Percentiles rank a stretch among this genome's conserved stretches.
Evolutionary conservation across 2,888 invertebrate species (phyloP).

Genomic region (Lycaena phlaeas): DNA sequence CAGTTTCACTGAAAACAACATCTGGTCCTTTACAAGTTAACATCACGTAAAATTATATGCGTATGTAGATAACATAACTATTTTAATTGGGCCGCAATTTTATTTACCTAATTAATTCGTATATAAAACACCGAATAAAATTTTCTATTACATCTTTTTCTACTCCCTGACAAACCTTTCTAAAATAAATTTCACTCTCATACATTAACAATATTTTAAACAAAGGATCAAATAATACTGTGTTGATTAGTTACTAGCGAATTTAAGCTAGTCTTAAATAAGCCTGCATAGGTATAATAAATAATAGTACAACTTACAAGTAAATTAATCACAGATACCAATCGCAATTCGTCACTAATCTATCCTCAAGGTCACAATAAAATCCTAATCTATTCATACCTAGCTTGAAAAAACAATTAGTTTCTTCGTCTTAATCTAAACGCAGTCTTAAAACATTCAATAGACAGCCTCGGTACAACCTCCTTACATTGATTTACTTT

Average conservation of each 20-base stretch:
- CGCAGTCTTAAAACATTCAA: slow-evolving; percentile 63
- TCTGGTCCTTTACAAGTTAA: slow-evolving; percentile 57
- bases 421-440: slow-evolving; percentile 40
- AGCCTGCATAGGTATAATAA: slow-evolving; percentile 9
- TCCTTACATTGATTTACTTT: slow-evolving; percentile 18
- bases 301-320: slow-evolving; percentile 37
- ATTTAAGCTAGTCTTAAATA: not conserved
- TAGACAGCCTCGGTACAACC: slow-evolving; percentile 47
- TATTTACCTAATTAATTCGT: slow-evolving; percentile 16
- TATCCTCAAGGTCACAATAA: slow-evolving; percentile 7
- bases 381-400: slow-evolving; percentile 7
- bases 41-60: slow-evolving; percentile 48
- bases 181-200: slow-evolving; percentile 9
- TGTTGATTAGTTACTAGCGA: slow-evolving; percentile 5
- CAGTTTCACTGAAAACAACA: slow-evolving; percentile 48
- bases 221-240: slow-evolving; percentile 6
- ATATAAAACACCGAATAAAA: slow-evolving; percentile 8
- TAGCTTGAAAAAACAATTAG: slow-evolving; percentile 9
- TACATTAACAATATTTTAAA: slow-evolving; percentile 5
- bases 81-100: slow-evolving; percentile 6
- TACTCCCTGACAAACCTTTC: not conserved
- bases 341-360: slow-evolving; percentile 41
- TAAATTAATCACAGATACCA: slow-evolving; percentile 67
- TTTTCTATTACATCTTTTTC: not conserved
- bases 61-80: slow-evolving; percentile 38